Conservation (phyloP, 2,113 vertebrate genomes). For the Sebastes fasciatus region DNA sequence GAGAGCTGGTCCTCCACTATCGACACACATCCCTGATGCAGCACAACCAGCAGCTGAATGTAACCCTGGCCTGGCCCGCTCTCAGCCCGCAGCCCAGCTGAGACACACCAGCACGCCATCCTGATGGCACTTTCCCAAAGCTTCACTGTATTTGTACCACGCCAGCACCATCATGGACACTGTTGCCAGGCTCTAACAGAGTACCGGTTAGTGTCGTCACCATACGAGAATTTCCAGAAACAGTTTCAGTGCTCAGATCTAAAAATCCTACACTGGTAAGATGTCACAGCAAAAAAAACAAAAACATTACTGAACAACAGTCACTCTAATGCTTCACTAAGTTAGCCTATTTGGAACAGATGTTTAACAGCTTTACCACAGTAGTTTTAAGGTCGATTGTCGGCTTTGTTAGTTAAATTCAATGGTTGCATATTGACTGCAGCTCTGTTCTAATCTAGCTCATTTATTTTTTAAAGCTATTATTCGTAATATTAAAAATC, state of each 20-base stretch:
- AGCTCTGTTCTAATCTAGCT: not conserved
- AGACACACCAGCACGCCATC: constrained; percentile 70
- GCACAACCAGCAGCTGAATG: constrained; percentile 99
- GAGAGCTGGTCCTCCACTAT: constrained; percentile 99
- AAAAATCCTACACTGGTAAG: constrained; percentile 16
- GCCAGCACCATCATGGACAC: constrained; percentile 38
- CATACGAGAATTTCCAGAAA: not conserved
- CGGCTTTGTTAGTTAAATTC: constrained; percentile 1
- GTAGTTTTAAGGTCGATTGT: not conserved
- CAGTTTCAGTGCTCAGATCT: constrained; percentile 21
- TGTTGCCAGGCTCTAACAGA: constrained; percentile 37
- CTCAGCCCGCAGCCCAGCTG: constrained; percentile 89
- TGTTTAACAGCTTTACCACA: not conserved
- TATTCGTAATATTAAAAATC: constrained; percentile 34
- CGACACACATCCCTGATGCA: constrained; percentile 97
- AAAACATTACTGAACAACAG: not conserved
- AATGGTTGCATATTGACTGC: not conserved
- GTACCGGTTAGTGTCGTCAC: constrained; percentile 37
- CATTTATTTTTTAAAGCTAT: constrained; percentile 12
- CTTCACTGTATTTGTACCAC: constrained; percentile 45
- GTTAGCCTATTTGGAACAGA: not conserved
- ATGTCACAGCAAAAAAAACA: constrained; percentile 34
- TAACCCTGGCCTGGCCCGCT: constrained; percentile 97
- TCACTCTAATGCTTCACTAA: not conserved
- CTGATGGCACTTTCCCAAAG: constrained; percentile 59